These are phyloP conservation scores for Spodoptera picta DNA, from an alignment of 2,888 invertebrate genomes.

Conservation along the genomic window DNA sequence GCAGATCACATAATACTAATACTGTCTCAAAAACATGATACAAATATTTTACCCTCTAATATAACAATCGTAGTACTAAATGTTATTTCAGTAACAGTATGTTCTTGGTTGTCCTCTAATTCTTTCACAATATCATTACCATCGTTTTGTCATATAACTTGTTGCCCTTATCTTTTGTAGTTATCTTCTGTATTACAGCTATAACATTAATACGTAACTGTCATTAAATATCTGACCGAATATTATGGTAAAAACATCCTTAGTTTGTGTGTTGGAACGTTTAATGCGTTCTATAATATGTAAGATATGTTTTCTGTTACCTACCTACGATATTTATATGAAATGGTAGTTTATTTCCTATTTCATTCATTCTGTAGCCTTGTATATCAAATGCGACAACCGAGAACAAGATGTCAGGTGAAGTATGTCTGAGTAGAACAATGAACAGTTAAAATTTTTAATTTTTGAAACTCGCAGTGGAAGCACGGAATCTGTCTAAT, in stretches of 20 bases:
- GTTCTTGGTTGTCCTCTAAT: constrained; percentile 4
- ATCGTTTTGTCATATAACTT: constrained; percentile 23
- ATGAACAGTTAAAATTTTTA: too few relatives aligned
- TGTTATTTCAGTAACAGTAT: constrained; percentile 1
- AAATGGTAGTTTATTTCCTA: too few relatives aligned
- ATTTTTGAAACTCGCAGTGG: too few relatives aligned
- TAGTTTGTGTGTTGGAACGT: constrained; percentile 27
- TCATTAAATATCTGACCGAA: constrained; percentile 42
- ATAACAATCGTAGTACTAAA: constrained; percentile 6
- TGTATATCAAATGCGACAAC: too few relatives aligned
- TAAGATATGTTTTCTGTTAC: too few relatives aligned
- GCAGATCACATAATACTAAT: too few relatives aligned
- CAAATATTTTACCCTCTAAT: background rate
- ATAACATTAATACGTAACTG: constrained; percentile 38
- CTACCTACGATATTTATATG: too few relatives aligned
- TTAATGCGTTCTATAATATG: constrained; percentile 24
- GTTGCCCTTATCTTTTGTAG: constrained; percentile 27
- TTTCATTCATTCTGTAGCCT: too few relatives aligned
- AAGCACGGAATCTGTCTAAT: too few relatives aligned
- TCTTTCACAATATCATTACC: constrained; percentile 13
- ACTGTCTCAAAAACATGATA: background rate
- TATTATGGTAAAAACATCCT: constrained; percentile 41
- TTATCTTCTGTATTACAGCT: constrained; percentile 27
- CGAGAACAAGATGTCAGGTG: too few relatives aligned
- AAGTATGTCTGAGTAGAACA: too few relatives aligned